These are phyloP conservation scores for Chionomys nivalis DNA, from an alignment of 2,113 vertebrate genomes.

Conservation along the genomic window DNA sequence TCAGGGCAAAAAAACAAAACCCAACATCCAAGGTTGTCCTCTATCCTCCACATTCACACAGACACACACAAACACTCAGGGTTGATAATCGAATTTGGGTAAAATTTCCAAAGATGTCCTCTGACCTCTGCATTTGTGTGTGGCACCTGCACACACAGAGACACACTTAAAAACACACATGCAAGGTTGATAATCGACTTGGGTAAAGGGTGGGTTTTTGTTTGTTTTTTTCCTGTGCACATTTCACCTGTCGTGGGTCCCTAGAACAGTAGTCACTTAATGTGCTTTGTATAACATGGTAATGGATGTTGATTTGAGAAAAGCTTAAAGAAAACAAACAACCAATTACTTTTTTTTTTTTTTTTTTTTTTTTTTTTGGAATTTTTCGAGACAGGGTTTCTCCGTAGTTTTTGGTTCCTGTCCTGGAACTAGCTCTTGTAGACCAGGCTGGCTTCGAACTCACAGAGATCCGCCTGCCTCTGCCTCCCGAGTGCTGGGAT, in stretches of 20 bases:
- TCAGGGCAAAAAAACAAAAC: not conserved
- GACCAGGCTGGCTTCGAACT: too few species aligned
- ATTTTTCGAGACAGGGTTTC: too few species aligned
- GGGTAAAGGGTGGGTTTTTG: not conserved
- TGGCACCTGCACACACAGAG: not conserved
- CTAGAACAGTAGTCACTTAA: not conserved
- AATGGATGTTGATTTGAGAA: not conserved
- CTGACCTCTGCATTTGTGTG: not conserved
- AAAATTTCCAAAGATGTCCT: not conserved
- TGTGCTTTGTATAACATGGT: not conserved
- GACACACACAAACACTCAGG: too few species aligned
- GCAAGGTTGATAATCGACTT: not conserved
- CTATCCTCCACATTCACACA: not conserved
- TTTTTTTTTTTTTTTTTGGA: too few species aligned
- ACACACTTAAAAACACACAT: too few species aligned
- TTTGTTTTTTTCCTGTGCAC: not conserved
- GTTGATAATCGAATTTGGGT: not conserved
- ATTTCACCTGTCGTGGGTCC: too few species aligned
- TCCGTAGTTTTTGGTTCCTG: too few species aligned
- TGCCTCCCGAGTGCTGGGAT: too few species aligned
- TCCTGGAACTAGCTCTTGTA: too few species aligned
- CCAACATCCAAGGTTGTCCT: not conserved
- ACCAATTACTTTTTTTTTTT: not conserved
- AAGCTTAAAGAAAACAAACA: not conserved
- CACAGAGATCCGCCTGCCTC: too few species aligned